A percentile compares a stretch with the other conserved stretches of the same genome.
These are phyloP conservation scores for Acronicta leporina DNA, from an alignment of 2,888 invertebrate species.

Conservation along the genomic window DNA sequence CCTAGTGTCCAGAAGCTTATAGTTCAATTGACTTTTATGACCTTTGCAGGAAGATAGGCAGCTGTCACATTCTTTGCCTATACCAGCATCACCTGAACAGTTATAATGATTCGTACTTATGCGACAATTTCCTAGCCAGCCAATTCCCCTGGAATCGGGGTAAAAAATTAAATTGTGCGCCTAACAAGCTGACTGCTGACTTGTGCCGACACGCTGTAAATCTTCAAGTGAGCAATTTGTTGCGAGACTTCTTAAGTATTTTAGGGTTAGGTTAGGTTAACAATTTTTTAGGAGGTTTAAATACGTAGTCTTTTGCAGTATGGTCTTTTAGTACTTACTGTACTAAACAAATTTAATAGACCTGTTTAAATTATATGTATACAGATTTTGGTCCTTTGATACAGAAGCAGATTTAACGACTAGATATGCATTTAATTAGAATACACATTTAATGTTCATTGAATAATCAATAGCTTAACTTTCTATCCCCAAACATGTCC, in stretches of 20 bases:
- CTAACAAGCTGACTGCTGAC: constrained; percentile 65
- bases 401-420: not conserved
- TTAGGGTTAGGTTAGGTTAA: constrained; percentile 39
- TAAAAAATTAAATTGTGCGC: constrained; percentile 68
- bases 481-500: constrained; percentile 15
- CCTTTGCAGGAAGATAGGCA: constrained; percentile 28
- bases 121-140: constrained; percentile 47
- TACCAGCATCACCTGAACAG: constrained; percentile 38
- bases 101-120: constrained; percentile 46
- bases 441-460: not conserved
- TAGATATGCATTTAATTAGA: too few species aligned
- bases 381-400: constrained; percentile 7
- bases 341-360: too few species aligned
- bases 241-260: constrained; percentile 27
- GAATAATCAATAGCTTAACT: not conserved
- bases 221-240: constrained; percentile 58
- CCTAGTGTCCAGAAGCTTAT: not conserved
- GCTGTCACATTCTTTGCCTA: constrained; percentile 45
- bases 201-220: constrained; percentile 68
- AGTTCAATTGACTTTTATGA: constrained; percentile 42
- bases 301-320: constrained; percentile 19
- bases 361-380: too few species aligned
- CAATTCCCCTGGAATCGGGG: constrained; percentile 52
- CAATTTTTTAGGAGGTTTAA: constrained; percentile 31
- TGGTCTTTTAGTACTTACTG: not conserved